Conservation (phyloP, 2,113 vertebrate species). For the Nibea coibor region DNA sequence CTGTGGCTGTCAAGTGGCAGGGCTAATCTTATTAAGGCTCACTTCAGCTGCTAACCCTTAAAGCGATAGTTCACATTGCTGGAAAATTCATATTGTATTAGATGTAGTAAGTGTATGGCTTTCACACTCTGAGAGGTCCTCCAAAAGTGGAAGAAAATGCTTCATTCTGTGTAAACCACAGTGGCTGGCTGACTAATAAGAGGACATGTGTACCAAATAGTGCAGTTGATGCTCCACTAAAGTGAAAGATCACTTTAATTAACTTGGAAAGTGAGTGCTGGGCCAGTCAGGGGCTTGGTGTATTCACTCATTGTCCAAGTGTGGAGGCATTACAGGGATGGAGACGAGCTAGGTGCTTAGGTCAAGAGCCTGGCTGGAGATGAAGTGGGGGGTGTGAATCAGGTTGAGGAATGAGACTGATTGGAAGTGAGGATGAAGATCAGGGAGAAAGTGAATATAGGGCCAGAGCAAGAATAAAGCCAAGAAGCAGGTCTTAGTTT, state of each 20-base stretch:
- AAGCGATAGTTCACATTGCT: conserved; percentile 58
- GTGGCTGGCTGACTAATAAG: conserved; percentile 6
- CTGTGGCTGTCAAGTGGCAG: conserved; percentile 75
- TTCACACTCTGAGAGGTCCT: not conserved
- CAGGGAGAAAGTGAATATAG: conserved; percentile 17
- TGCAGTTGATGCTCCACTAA: conserved; percentile 5
- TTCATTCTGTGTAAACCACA: not conserved
- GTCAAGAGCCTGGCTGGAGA: conserved; percentile 15
- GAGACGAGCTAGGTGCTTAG: conserved; percentile 9
- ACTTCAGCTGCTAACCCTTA: conserved; percentile 64
- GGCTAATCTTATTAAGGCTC: conserved; percentile 79
- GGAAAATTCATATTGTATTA: not conserved
- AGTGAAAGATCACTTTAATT: conserved; percentile 32
- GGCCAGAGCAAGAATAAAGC: conserved; percentile 8
- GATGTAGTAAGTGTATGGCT: not conserved
- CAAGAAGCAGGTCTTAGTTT: not conserved
- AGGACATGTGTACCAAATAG: not conserved
- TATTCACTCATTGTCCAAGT: conserved; percentile 9
- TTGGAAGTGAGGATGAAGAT: conserved; percentile 27
- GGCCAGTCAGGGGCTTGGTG: not conserved
- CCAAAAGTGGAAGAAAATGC: not conserved
- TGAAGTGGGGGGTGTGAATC: conserved; percentile 14
- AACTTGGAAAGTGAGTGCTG: not conserved
- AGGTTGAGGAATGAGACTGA: conserved; percentile 19
- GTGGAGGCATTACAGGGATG: conserved; percentile 19